Percentiles rank a stretch among this genome's conserved stretches.
Conservation (phyloP, 2,888 invertebrate species). For the Caradrina clavipalpis region DNA sequence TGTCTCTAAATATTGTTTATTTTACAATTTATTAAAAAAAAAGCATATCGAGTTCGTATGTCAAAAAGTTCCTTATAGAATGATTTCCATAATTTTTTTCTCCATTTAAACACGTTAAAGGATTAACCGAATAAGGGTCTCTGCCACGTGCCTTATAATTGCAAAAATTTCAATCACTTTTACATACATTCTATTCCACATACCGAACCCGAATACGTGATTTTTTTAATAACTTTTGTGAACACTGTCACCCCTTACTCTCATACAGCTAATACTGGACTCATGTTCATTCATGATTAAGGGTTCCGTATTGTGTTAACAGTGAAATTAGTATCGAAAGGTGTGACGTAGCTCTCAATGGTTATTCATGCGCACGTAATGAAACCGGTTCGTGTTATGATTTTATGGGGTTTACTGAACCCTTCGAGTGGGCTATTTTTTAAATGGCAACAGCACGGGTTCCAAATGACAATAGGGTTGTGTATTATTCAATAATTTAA, state of each 20-base stretch:
- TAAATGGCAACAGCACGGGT: constrained; percentile 71
- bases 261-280: constrained; percentile 73
- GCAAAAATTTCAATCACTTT: constrained; percentile 35
- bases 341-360: constrained; percentile 84
- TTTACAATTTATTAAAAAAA: not conserved
- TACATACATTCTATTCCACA: constrained; percentile 7
- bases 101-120: constrained; percentile 3
- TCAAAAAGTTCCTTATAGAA: not conserved
- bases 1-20: too few relatives aligned
- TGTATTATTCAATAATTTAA: constrained; percentile 35
- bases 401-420: constrained; percentile 75
- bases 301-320: constrained; percentile 84
- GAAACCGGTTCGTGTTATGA: constrained; percentile 80
- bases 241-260: constrained; percentile 80
- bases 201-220: constrained; percentile 14
- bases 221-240: constrained; percentile 77
- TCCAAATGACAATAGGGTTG: constrained; percentile 63
- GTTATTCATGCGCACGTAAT: constrained; percentile 83
- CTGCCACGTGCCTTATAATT: constrained; percentile 44
- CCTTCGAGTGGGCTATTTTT: constrained; percentile 77
- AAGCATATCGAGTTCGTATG: not conserved
- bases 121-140: constrained; percentile 4
- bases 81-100: not conserved
- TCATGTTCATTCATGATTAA: constrained; percentile 87
- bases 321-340: constrained; percentile 88